Conservation (phyloP, 2,888 invertebrate genomes). For the Lamellibrachia satsuma region DNA sequence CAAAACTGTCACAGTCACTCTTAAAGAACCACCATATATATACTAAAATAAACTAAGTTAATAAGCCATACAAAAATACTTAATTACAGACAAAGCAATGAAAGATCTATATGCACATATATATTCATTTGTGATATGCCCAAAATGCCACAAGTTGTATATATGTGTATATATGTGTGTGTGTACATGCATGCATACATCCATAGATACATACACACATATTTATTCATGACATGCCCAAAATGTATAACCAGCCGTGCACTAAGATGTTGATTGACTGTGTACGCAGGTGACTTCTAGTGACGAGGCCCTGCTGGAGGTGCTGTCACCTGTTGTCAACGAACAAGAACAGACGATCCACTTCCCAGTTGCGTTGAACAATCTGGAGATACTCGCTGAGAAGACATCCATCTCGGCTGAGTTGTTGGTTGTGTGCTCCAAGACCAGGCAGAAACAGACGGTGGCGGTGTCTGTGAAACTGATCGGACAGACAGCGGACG, state of each 20-base stretch:
- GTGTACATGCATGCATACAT: too few relatives aligned
- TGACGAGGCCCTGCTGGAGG: conserved; percentile 53
- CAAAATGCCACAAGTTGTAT: too few relatives aligned
- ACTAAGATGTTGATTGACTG: background rate
- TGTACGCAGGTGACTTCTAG: conserved; percentile 51
- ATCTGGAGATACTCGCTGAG: conserved; percentile 31
- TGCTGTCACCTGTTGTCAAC: conserved; percentile 50
- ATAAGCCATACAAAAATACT: too few relatives aligned
- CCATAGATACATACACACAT: background rate
- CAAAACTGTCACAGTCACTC: too few relatives aligned
- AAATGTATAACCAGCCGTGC: too few relatives aligned
- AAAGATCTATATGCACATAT: too few relatives aligned
- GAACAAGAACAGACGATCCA: conserved; percentile 46
- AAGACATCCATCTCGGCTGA: conserved; percentile 47
- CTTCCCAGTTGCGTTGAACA: conserved; percentile 54
- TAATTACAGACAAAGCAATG: too few relatives aligned
- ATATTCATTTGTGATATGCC: too few relatives aligned
- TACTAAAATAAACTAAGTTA: too few relatives aligned
- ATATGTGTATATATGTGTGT: too few relatives aligned
- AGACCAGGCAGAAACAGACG: conserved; percentile 55
- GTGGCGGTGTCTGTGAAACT: conserved; percentile 54
- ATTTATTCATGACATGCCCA: background rate
- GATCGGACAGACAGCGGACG: conserved; percentile 51
- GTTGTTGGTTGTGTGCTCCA: conserved; percentile 48
- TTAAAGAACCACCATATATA: too few relatives aligned